phyloP scores from a whole-genome alignment of 2,113 vertebrate species.

The Fregetta grallaria region DNA sequence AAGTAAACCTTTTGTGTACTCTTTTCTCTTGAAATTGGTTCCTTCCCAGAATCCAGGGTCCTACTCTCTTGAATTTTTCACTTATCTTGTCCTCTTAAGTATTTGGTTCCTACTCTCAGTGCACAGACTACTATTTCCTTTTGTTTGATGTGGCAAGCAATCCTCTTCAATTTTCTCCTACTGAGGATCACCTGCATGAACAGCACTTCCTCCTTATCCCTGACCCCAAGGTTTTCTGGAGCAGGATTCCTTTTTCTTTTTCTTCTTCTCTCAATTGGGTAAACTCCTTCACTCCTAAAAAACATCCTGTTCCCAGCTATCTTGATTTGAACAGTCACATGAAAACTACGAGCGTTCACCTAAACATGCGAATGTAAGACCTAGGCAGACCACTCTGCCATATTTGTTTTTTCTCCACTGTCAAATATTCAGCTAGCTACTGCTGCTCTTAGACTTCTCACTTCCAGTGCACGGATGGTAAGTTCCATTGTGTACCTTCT shows the following conservation, averaged over 20 bases:
- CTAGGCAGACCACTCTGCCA: fast-evolving
- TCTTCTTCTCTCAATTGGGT: not conserved
- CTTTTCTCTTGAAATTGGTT: not conserved
- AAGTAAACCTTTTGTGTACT: not conserved
- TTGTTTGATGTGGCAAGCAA: not conserved
- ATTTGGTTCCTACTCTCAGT: not conserved
- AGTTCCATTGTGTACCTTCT: not conserved
- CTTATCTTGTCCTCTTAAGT: not conserved
- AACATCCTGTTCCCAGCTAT: not conserved
- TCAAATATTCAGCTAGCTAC: not conserved
- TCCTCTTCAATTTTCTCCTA: not conserved
- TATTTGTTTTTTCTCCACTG: not conserved
- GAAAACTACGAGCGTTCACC: fast-evolving
- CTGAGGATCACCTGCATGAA: not conserved
- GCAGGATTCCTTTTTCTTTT: not conserved
- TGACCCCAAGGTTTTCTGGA: not conserved
- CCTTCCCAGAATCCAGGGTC: not conserved
- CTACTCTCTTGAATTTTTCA: not conserved
- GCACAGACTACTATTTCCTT: not conserved
- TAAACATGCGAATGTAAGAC: not conserved
- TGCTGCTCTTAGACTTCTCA: not conserved
- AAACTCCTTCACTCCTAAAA: not conserved
- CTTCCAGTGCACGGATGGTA: not conserved
- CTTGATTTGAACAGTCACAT: not conserved
- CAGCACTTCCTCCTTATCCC: not conserved